Evolutionary conservation across 1,140 invertebrate genomes (phyloP).

Genomic region (Heliconius eleuchia): DNA sequence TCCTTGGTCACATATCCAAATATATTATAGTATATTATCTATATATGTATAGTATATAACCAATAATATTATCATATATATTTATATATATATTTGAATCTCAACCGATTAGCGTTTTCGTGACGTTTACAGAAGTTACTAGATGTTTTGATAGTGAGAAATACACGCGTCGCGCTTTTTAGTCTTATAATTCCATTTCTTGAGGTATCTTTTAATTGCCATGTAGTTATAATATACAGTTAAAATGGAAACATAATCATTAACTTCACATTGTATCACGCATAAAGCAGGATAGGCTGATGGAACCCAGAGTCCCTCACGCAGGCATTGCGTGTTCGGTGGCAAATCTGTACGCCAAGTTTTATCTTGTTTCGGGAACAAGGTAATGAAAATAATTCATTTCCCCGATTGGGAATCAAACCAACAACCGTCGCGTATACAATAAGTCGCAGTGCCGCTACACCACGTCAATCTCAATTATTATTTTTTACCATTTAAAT

Average conservation of each 20-base stretch:
- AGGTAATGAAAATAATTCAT: too few relatives aligned
- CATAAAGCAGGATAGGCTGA: too few relatives aligned
- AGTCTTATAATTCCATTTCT: slow-evolving; percentile 29
- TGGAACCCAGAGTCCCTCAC: too few relatives aligned
- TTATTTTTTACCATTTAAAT: too few relatives aligned
- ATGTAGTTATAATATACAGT: background rate
- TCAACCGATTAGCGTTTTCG: background rate
- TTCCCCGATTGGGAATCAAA: too few relatives aligned
- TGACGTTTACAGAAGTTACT: slow-evolving; percentile 26
- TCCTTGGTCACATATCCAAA: background rate
- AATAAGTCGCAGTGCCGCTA: too few relatives aligned
- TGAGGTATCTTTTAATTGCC: background rate
- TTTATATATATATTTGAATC: background rate
- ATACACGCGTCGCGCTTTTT: slow-evolving; percentile 33
- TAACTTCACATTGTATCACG: background rate
- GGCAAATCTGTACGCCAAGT: too few relatives aligned
- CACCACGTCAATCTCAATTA: too few relatives aligned
- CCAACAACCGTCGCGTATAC: too few relatives aligned
- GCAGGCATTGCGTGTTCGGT: too few relatives aligned
- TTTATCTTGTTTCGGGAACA: too few relatives aligned
- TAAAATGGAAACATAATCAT: background rate
- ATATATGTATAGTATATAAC: background rate
- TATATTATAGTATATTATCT: background rate
- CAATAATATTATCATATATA: background rate
- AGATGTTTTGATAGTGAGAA: slow-evolving; percentile 32